Percentiles rank a stretch among this genome's conserved stretches.
phyloP scores from a whole-genome alignment of 2,113 vertebrate species.

The Phodopus roborovskii region DNA sequence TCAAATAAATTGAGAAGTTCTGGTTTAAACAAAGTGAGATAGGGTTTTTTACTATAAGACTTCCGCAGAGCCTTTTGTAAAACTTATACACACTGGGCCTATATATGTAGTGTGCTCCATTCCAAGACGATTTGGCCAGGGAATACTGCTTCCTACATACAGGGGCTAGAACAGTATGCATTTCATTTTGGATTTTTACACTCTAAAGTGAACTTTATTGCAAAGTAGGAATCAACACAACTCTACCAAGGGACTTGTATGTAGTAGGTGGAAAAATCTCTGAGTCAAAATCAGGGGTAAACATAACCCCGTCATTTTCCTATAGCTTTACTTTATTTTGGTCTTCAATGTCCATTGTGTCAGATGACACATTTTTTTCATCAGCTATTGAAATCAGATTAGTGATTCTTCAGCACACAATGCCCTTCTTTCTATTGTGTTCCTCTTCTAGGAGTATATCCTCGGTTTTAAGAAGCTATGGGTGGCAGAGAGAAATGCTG shows the following conservation, averaged over 20 bases:
- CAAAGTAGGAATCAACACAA: neutral
- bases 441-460: neutral
- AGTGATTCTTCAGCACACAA: neutral
- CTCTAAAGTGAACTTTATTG: neutral
- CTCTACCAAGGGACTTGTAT: neutral
- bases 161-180: neutral
- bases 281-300: neutral
- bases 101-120: neutral
- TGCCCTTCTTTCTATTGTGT: neutral
- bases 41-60: neutral
- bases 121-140: neutral
- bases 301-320: neutral
- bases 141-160: neutral
- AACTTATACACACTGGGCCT: neutral
- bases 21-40: neutral
- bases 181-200: neutral
- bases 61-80: neutral
- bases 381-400: neutral
- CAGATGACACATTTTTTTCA: neutral
- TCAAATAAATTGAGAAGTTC: conserved; percentile 8
- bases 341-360: neutral
- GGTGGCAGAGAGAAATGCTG: neutral
- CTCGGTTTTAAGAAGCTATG: neutral
- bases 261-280: neutral
- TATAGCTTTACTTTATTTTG: neutral